phyloP scores from a whole-genome alignment of 2,113 vertebrate species.

The Phrynosoma platyrhinos region DNA sequence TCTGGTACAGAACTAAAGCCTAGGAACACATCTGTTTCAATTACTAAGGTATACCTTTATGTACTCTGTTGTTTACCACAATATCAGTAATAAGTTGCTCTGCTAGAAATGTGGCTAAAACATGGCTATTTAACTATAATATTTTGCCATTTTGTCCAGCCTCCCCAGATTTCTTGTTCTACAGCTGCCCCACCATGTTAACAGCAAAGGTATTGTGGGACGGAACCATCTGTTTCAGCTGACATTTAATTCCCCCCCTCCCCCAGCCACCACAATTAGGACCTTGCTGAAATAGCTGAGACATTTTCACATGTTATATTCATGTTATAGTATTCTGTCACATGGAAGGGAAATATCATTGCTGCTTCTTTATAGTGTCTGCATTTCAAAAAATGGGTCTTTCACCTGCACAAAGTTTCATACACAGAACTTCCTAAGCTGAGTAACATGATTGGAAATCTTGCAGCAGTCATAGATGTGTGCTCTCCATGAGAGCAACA shows the following conservation, averaged over 20 bases:
- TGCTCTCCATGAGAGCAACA: too few species aligned
- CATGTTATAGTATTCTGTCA: not conserved
- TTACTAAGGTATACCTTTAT: too few species aligned
- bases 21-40: too few species aligned
- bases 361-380: too few species aligned
- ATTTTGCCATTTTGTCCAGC: not conserved
- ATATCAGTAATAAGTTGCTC: not conserved
- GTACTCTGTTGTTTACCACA: too few species aligned
- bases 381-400: too few species aligned
- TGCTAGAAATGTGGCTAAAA: slow-evolving; percentile 6
- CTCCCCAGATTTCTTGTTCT: not conserved
- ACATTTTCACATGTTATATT: not conserved
- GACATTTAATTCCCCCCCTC: not conserved
- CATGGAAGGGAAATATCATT: not conserved
- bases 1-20: too few species aligned
- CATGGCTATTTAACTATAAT: slow-evolving; percentile 3
- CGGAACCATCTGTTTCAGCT: slow-evolving; percentile 37
- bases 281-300: not conserved
- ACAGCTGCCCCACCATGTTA: slow-evolving; percentile 12
- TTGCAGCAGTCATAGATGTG: too few species aligned
- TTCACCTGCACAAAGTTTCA: too few species aligned
- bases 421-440: too few species aligned
- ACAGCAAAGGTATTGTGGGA: not conserved
- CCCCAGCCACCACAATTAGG: not conserved
- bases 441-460: too few species aligned